phyloP scores from a whole-genome alignment of 2,113 vertebrate species.

The Hemichromis elongatus region DNA sequence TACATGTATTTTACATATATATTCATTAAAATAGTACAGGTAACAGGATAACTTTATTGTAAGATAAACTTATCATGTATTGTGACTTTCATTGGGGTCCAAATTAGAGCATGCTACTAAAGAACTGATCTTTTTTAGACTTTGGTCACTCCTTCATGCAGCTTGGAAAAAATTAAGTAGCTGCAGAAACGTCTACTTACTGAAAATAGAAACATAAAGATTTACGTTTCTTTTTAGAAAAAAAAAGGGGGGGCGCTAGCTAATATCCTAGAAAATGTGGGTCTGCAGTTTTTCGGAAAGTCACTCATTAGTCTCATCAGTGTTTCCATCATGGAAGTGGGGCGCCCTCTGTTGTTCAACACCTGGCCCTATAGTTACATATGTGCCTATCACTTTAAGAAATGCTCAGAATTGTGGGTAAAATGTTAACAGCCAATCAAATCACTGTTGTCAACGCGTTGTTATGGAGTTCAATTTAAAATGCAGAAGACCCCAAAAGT shows the following conservation, averaged over 20 bases:
- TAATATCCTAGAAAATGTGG: background rate
- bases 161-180: rapidly evolving
- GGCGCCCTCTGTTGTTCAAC: slow-evolving; percentile 30
- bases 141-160: background rate
- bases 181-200: background rate
- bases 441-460: slow-evolving; percentile 33
- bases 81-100: background rate
- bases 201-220: background rate
- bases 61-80: background rate
- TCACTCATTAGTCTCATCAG: background rate
- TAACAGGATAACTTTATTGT: background rate
- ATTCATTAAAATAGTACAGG: background rate
- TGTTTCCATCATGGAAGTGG: background rate
- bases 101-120: background rate
- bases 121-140: background rate
- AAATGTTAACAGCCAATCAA: slow-evolving; percentile 41
- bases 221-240: background rate
- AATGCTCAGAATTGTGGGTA: background rate
- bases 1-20: background rate
- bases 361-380: background rate
- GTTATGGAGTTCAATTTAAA: slow-evolving; percentile 25
- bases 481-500: background rate
- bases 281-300: background rate
- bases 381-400: slow-evolving; percentile 42
- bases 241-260: background rate